These are phyloP conservation scores for Eubucco bourcierii DNA, from an alignment of 2,113 vertebrate species.

Conservation along the genomic window DNA sequence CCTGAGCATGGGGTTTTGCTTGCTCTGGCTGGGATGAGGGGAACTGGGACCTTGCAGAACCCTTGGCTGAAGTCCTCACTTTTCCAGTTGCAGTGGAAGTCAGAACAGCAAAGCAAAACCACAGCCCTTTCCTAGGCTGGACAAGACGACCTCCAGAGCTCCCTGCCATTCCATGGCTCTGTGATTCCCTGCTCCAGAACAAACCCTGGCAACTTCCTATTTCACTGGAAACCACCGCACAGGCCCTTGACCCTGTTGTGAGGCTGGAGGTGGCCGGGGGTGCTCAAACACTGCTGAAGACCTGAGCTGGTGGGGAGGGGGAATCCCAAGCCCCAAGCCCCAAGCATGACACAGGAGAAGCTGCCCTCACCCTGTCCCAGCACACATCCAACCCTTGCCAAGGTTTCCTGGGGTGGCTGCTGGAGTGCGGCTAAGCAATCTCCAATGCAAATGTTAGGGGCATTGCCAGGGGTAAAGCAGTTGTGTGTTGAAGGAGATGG, in stretches of 20 bases:
- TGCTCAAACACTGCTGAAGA: background rate
- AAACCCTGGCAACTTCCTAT: background rate
- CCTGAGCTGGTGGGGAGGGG: rapidly evolving
- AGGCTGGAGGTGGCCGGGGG: background rate
- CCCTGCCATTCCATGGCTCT: background rate
- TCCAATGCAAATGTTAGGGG: conserved; percentile 66
- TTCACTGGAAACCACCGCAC: rapidly evolving
- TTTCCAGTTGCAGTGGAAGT: background rate
- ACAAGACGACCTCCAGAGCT: background rate
- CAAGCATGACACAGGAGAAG: background rate
- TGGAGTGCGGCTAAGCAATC: conserved; percentile 58
- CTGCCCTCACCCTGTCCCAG: background rate
- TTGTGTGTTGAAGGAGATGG: conserved; percentile 76
- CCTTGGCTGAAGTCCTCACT: background rate
- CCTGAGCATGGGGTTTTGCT: background rate
- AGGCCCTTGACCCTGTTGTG: background rate
- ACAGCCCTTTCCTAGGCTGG: background rate
- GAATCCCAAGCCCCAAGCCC: rapidly evolving
- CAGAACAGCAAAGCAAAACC: background rate
- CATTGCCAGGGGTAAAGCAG: conserved; percentile 64
- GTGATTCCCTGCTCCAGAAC: background rate
- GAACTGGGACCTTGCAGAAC: rapidly evolving
- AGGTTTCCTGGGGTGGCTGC: conserved; percentile 10
- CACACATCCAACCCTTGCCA: background rate
- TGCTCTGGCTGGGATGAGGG: background rate